Conservation (phyloP, 2,797 vertebrate genomes). For the Cynopterus sphinx region DNA sequence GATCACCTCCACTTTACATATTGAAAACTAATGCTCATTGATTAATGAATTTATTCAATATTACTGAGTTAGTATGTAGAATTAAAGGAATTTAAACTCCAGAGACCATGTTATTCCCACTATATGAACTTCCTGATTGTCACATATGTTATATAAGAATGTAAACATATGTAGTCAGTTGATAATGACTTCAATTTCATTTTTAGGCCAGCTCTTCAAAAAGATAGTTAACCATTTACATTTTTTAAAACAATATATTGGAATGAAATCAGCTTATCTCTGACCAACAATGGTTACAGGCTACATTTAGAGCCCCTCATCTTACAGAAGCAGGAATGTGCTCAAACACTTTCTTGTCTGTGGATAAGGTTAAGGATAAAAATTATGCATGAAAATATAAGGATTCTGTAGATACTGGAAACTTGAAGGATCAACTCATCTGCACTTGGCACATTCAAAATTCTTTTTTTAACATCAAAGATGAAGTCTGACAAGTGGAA, state of each 20-base stretch:
- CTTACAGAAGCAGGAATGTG: constrained; percentile 39
- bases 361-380: too few species aligned
- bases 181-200: constrained; percentile 37
- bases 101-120: background rate
- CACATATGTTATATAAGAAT: background rate
- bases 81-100: background rate
- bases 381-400: background rate
- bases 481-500: background rate
- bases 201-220: constrained; percentile 17
- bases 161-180: background rate
- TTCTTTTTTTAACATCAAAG: background rate
- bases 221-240: constrained; percentile 27
- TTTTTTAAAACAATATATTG: constrained; percentile 28
- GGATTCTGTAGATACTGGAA: background rate
- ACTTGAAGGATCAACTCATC: background rate
- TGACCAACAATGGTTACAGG: background rate
- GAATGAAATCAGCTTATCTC: background rate
- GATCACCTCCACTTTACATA: background rate
- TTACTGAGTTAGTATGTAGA: background rate
- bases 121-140: background rate
- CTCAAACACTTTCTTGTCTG: background rate
- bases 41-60: background rate
- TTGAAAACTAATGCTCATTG: background rate
- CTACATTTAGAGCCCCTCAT: constrained; percentile 14
- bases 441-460: background rate